A percentile compares a stretch with the other conserved stretches of the same genome.
phyloP scores from a whole-genome alignment of 2,888 invertebrate species.

The Sycophila texana region DNA sequence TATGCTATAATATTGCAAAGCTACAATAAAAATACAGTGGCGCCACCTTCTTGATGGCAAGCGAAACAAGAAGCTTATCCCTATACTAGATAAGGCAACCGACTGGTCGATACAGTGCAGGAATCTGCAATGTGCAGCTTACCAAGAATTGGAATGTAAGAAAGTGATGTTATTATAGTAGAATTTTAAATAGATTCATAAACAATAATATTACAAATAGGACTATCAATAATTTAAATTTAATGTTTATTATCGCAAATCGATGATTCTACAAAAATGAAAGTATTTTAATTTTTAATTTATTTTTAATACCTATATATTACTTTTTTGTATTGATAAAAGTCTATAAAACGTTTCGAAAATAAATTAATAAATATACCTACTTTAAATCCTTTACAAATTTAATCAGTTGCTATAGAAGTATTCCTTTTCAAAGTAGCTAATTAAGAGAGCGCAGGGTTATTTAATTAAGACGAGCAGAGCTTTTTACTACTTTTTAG shows the following conservation, averaged over 20 bases:
- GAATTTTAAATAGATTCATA: no score
- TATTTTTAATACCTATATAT: no score
- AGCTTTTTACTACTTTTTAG: neutral
- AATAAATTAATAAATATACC: no score
- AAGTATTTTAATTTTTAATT: no score
- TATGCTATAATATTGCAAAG: neutral
- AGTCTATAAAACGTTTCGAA: no score
- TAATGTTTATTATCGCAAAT: no score
- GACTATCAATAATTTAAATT: no score
- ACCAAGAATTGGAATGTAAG: conserved; percentile 19
- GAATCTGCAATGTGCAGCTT: conserved; percentile 59
- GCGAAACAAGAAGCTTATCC: conserved; percentile 12
- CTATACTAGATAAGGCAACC: neutral
- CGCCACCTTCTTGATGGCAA: conserved; percentile 1
- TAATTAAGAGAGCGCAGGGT: neutral
- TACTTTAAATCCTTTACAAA: neutral
- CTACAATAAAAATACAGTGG: neutral
- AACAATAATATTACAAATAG: no score
- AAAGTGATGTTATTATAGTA: neutral
- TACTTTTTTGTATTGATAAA: no score
- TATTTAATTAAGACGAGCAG: neutral
- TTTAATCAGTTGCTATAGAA: neutral
- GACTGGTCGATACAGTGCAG: conserved; percentile 65
- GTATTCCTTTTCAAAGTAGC: neutral
- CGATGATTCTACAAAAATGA: no score